Evolutionary conservation across 2,797 vertebrate species (phyloP).

Genomic region (Lagocephalus sceleratus): DNA sequence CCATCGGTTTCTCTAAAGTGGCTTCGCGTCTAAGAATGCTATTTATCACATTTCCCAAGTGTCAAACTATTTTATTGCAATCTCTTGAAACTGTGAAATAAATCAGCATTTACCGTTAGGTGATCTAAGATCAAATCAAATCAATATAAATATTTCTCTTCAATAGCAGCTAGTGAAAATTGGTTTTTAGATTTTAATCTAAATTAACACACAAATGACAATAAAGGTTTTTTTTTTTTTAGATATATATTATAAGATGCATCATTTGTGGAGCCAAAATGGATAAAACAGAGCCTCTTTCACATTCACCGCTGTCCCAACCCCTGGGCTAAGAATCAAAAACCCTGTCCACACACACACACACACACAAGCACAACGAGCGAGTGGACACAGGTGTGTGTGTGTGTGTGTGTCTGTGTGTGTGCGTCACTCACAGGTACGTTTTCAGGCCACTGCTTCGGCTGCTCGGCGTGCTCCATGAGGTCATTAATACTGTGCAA

Average conservation of each 20-base stretch:
- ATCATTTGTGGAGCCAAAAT: constrained; percentile 23
- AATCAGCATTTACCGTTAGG: constrained; percentile 19
- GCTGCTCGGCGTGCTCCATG: constrained; percentile 70
- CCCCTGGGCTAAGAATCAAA: constrained; percentile 3
- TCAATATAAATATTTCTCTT: constrained; percentile 43
- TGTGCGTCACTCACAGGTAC: constrained; percentile 56
- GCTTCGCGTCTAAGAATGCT: neutral
- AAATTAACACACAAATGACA: constrained; percentile 8
- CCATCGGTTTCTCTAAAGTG: too few relatives aligned
- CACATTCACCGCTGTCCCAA: constrained; percentile 29
- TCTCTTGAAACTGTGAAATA: constrained; percentile 17
- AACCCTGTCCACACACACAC: neutral
- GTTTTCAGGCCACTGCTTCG: constrained; percentile 68
- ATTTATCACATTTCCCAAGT: neutral
- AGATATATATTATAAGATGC: constrained; percentile 14
- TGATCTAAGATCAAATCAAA: constrained; percentile 24
- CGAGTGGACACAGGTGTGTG: constrained; percentile 44
- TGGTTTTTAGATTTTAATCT: constrained; percentile 29
- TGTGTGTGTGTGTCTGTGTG: constrained; percentile 32
- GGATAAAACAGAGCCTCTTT: constrained; percentile 20
- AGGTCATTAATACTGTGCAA: constrained; percentile 73
- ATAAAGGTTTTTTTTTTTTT: constrained; percentile 10
- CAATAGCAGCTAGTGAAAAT: constrained; percentile 48
- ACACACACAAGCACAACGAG: constrained; percentile 33
- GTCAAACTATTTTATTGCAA: constrained; percentile 1